Conservation (phyloP, 30 jellyfish, hydroid and myxozoan species). For the Aurelia sp. region DNA sequence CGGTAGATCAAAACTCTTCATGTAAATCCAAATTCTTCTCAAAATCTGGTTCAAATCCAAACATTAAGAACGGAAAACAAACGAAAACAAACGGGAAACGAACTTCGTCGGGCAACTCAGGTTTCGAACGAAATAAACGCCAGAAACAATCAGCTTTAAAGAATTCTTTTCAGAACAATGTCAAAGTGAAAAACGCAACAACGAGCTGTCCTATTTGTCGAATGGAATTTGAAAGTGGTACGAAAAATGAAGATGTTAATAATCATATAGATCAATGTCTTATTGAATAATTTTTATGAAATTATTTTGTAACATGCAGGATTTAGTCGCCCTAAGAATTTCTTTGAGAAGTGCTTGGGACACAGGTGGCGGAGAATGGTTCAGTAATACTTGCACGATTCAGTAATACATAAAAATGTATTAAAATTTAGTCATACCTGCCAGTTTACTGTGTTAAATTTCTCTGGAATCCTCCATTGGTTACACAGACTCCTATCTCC, state of each 20-base stretch:
- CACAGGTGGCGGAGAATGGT: too few relatives aligned
- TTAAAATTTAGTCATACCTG: too few relatives aligned
- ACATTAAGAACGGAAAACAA: not conserved
- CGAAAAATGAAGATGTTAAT: constrained; percentile 62
- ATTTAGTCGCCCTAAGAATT: too few relatives aligned
- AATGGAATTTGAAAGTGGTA: constrained; percentile 46
- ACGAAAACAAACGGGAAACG: constrained; percentile 26
- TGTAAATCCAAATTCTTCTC: not conserved
- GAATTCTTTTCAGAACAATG: constrained; percentile 29
- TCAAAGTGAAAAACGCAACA: constrained; percentile 12
- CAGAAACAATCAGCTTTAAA: constrained; percentile 70
- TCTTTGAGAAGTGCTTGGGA: too few relatives aligned
- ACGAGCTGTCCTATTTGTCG: constrained; percentile 83
- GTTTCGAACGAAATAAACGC: constrained; percentile 40
- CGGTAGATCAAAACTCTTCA: not conserved
- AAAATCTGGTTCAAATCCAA: not conserved
- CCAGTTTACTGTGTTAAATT: too few relatives aligned
- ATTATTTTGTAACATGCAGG: too few relatives aligned
- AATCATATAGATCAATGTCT: constrained; percentile 85
- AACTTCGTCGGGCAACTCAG: not conserved
- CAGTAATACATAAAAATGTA: too few relatives aligned
- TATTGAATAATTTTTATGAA: constrained; percentile 22
- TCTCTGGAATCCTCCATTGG: too few relatives aligned
- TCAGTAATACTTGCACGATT: too few relatives aligned
- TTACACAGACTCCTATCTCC: too few relatives aligned